These are phyloP conservation scores for Desmodus rotundus DNA, from an alignment of 2,113 vertebrate genomes.

Conservation along the genomic window DNA sequence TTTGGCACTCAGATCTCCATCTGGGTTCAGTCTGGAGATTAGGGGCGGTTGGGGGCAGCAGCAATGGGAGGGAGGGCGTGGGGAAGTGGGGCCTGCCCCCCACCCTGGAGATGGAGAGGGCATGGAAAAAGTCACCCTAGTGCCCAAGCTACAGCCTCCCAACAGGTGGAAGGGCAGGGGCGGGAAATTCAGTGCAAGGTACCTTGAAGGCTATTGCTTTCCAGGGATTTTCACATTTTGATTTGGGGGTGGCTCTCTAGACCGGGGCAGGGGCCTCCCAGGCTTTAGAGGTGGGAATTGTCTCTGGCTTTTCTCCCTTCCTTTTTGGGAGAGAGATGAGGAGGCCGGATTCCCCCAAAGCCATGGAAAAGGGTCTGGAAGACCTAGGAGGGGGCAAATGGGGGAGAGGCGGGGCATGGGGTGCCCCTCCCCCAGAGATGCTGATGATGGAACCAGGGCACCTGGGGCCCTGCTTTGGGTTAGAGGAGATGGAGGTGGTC, in stretches of 20 bases:
- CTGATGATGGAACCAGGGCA: conserved; percentile 71
- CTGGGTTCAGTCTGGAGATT: conserved; percentile 67
- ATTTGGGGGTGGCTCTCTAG: conserved; percentile 69
- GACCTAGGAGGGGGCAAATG: conserved; percentile 50
- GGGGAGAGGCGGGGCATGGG: conserved; percentile 49
- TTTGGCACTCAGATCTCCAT: conserved; percentile 75
- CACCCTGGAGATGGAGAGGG: conserved; percentile 27
- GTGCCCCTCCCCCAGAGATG: conserved; percentile 62
- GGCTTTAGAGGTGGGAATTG: conserved; percentile 40
- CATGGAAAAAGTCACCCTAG: conserved; percentile 49
- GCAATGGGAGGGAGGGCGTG: neutral
- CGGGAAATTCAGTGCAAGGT: conserved; percentile 68
- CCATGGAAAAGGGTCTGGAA: conserved; percentile 62
- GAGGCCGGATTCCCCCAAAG: conserved; percentile 44
- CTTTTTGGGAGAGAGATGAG: neutral
- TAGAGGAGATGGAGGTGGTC: conserved; percentile 16
- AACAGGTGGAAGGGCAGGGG: conserved; percentile 36
- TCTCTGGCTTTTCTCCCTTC: conserved; percentile 53
- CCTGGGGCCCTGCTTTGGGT: conserved; percentile 56
- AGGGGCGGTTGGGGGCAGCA: conserved; percentile 47
- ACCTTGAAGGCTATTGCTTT: conserved; percentile 75
- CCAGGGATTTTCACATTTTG: conserved; percentile 76
- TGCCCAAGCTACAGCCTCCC: conserved; percentile 49
- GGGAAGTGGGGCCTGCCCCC: conserved; percentile 31
- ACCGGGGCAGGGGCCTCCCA: conserved; percentile 8